Base-by-base conservation (phyloP, 92 coral and sea anemone species). In the Epizoanthus scotinus region DNA sequence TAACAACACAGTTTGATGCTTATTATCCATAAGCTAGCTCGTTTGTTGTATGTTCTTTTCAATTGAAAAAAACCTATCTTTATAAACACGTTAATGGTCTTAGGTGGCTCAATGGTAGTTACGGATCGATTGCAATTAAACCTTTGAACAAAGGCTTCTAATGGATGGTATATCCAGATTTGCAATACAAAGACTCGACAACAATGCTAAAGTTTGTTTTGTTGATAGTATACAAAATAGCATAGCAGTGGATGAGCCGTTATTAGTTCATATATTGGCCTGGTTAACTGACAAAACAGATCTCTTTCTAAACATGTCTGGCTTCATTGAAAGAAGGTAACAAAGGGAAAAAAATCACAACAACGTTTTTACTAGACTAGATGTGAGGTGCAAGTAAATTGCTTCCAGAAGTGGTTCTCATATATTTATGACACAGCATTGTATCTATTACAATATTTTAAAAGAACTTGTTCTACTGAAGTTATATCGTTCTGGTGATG, bases 91-190 rank as follows among this genome's bases (percentile, higher is more conserved):
- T 29, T 75, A 75, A 75, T 75, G 81, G 81, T 68, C 21, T 58
- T 15, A 75, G 81, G 67, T 75, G 81, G 59, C 27, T 83, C 81
- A 78, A 77, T 67, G 81, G 78, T 77, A 77, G 87, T 87, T 78
- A 87, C 84, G 87, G 90, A 65, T 83, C 90, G 82, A 49, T 54
- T 69, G 42, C 77, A 83, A 83, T 83, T 68, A 54, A 80, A 63
- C 56, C 57, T 38, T 25, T 29, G 31, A 63, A 87, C 87, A 87
- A 87, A 59, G 34, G 64, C 22, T 56, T 70, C 86, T 87, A 87
- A 87, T 87, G 90, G 90, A 77, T 64, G 86, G 79, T 40, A 65
- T 82, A 78, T 55, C 59, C 81, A 71, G 61, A 83, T 87, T 78
- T 83, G 85, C 84, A 87, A 87, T 67, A 83, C 90, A 87, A 87